phyloP scores from a whole-genome alignment of 2,797 vertebrate genomes.

The Sebastes reedi region DNA sequence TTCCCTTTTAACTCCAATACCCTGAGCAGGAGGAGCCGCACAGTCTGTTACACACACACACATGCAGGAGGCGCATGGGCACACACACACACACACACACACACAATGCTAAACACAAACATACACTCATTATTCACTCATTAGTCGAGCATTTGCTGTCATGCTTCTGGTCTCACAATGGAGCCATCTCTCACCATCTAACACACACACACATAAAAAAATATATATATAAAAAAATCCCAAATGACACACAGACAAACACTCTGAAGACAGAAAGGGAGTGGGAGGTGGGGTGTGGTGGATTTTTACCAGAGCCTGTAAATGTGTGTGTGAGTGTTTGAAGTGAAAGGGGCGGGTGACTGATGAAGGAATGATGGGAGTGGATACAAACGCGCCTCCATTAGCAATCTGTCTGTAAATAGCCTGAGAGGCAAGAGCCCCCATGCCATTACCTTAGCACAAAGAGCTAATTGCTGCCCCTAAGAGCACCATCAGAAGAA shows the following conservation, averaged over 20 bases:
- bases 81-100: background rate
- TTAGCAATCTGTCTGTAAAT: conserved; percentile 68
- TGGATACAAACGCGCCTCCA: conserved; percentile 70
- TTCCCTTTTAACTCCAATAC: conserved; percentile 75
- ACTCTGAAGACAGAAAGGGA: conserved; percentile 8
- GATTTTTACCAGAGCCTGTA: conserved; percentile 43
- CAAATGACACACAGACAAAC: background rate
- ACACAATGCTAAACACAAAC: conserved; percentile 39
- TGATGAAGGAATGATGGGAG: conserved; percentile 65
- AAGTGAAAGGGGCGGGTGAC: conserved; percentile 61
- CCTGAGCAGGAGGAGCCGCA: conserved; percentile 57
- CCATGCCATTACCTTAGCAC: conserved; percentile 58
- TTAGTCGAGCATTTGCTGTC: conserved; percentile 51
- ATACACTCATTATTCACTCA: conserved; percentile 62
- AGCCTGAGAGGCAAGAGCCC: conserved; percentile 53
- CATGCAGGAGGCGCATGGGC: background rate
- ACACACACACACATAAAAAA: background rate
- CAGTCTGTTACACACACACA: conserved; percentile 48
- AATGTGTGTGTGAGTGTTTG: conserved; percentile 46
- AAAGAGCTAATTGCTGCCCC: conserved; percentile 62
- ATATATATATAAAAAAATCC: background rate
- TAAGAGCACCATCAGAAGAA: conserved; percentile 51
- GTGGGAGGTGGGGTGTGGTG: conserved; percentile 33
- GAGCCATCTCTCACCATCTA: conserved; percentile 26
- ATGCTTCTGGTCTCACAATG: conserved; percentile 36